A percentile compares a stretch with the other conserved stretches of the same genome.
Evolutionary conservation across 2,797 vertebrate species (phyloP).

Genomic region (Bradypus variegatus): DNA sequence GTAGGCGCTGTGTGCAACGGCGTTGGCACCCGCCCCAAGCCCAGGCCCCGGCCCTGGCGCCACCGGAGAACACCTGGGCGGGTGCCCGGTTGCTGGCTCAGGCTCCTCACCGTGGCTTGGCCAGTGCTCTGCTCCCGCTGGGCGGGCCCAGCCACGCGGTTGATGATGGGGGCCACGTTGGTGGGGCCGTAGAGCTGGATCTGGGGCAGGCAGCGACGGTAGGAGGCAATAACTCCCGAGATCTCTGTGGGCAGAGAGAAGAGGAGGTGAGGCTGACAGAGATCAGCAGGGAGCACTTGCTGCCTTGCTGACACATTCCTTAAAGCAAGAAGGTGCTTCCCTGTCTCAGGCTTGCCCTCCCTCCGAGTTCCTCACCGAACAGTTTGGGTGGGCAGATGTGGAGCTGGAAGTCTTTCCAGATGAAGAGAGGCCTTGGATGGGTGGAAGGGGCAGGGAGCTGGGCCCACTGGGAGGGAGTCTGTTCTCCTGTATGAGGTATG

Average conservation of each 20-base stretch:
- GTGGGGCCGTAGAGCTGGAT: conserved; percentile 73
- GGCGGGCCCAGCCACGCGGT: conserved; percentile 64
- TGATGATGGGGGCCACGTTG: conserved; percentile 73
- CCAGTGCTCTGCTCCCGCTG: conserved; percentile 64
- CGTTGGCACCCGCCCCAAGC: rapidly evolving
- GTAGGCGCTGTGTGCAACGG: neutral
- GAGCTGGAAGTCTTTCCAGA: neutral
- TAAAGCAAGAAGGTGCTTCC: neutral
- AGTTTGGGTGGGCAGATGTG: neutral
- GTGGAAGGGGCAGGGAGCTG: neutral
- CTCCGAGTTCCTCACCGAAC: neutral
- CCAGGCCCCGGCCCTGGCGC: neutral
- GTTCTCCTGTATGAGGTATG: neutral
- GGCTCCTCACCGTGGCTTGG: conserved; percentile 62
- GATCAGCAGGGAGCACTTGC: neutral
- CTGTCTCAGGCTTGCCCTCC: neutral
- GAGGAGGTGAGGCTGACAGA: neutral
- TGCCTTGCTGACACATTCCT: neutral
- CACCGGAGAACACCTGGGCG: neutral
- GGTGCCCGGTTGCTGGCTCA: neutral
- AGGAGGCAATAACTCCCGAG: conserved; percentile 67
- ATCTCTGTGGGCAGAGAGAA: conserved; percentile 59
- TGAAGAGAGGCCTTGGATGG: neutral
- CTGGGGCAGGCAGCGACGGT: conserved; percentile 71
- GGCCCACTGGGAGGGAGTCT: neutral